These are phyloP conservation scores for Oncorhynchus gorbuscha DNA, from an alignment of 2,113 vertebrate species.

Conservation along the genomic window DNA sequence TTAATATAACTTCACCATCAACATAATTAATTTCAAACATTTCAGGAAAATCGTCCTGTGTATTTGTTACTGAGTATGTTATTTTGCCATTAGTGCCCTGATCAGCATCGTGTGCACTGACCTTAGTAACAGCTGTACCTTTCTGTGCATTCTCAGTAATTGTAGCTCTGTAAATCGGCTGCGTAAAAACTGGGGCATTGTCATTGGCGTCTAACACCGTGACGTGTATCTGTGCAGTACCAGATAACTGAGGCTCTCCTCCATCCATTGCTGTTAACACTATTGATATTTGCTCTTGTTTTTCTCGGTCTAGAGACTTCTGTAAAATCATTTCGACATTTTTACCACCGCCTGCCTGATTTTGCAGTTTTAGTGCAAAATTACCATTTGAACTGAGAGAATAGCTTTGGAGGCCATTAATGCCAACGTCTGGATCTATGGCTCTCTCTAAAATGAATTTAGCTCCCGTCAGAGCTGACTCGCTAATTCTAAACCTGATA, in stretches of 20 bases:
- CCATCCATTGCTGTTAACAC: conserved; percentile 51
- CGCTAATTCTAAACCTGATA: conserved; percentile 53
- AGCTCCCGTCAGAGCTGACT: conserved; percentile 48
- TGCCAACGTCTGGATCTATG: conserved; percentile 54
- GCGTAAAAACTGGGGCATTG: conserved; percentile 57
- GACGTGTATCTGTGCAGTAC: conserved; percentile 41
- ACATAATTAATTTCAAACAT: too few relatives aligned
- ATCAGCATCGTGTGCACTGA: conserved; percentile 74
- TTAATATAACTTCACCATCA: too few relatives aligned
- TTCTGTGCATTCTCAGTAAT: conserved; percentile 57
- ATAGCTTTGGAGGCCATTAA: conserved; percentile 60
- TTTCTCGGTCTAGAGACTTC: conserved; percentile 46
- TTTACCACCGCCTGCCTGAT: conserved; percentile 31
- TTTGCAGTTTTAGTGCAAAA: conserved; percentile 52
- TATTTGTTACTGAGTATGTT: conserved; percentile 65
- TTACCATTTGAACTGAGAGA: conserved; percentile 49
- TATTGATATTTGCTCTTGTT: conserved; percentile 30
- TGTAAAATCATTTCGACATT: conserved; percentile 53
- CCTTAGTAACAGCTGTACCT: conserved; percentile 39
- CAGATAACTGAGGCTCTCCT: conserved; percentile 38
- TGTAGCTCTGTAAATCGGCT: conserved; percentile 57
- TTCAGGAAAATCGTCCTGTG: too few relatives aligned
- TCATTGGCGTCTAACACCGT: conserved; percentile 56
- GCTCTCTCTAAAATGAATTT: conserved; percentile 68
- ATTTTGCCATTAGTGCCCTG: conserved; percentile 68